phyloP scores from a whole-genome alignment of 2,797 vertebrate genomes.

The Gymnocypris eckloni region DNA sequence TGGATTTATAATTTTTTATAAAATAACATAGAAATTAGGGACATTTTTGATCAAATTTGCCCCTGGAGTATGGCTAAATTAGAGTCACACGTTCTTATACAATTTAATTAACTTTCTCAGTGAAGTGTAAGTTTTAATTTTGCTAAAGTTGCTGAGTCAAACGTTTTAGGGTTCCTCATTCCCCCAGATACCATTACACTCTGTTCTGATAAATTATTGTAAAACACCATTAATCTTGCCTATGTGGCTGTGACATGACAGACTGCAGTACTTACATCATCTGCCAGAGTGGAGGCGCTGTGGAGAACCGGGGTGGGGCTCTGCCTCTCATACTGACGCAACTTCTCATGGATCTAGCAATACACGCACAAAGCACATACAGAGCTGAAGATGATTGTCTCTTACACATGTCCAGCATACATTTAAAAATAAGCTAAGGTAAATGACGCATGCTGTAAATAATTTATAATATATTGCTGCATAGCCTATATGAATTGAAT shows the following conservation, averaged over 20 bases:
- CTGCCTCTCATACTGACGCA: slow-evolving; percentile 92
- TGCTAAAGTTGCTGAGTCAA: background rate
- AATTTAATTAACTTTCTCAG: background rate
- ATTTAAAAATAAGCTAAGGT: background rate
- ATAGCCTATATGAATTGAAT: background rate
- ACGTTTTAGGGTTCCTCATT: background rate
- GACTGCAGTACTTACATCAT: slow-evolving; percentile 84
- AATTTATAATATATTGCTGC: background rate
- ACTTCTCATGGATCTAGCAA: slow-evolving; percentile 91
- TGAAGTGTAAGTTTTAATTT: background rate
- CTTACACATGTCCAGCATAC: slow-evolving; percentile 10
- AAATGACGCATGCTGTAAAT: background rate
- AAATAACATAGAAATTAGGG: background rate
- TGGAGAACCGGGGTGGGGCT: slow-evolving; percentile 91
- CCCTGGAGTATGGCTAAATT: background rate
- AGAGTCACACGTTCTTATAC: background rate
- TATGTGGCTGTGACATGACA: background rate
- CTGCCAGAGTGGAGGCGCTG: slow-evolving; percentile 89
- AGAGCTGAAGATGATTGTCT: background rate
- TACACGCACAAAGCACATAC: background rate
- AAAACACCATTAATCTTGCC: slow-evolving; percentile 21
- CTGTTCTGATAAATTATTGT: slow-evolving; percentile 2
- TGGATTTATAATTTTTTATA: background rate
- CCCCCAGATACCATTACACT: background rate
- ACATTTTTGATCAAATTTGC: background rate